Conservation (phyloP, 1,140 invertebrate species). For the Antheraea mylitta region DNA sequence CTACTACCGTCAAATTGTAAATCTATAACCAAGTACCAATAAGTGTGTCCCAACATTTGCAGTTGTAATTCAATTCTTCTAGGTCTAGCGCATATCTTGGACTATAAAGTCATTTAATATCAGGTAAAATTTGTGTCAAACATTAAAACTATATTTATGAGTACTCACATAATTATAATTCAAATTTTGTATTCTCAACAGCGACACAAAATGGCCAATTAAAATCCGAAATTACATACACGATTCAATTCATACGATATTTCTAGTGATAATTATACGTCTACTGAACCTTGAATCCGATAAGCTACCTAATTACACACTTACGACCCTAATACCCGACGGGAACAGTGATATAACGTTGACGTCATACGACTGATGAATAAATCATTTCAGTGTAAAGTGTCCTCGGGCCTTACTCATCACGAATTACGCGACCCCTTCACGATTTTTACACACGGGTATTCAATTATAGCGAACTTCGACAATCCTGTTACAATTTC, state of each 20-base stretch:
- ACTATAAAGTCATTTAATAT: too few relatives aligned
- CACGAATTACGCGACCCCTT: slow-evolving; percentile 17
- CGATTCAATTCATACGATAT: not conserved
- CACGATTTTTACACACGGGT: slow-evolving; percentile 5
- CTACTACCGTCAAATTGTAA: too few relatives aligned
- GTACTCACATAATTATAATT: too few relatives aligned
- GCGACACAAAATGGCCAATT: not conserved
- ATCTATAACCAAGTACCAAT: too few relatives aligned
- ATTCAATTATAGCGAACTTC: not conserved
- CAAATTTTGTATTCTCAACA: too few relatives aligned
- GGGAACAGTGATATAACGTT: not conserved
- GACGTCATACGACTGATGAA: slow-evolving; percentile 19
- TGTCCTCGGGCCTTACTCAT: slow-evolving; percentile 13
- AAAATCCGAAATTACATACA: not conserved
- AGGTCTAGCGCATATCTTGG: too few relatives aligned
- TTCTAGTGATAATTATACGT: not conserved
- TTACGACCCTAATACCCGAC: not conserved
- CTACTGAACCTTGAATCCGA: not conserved
- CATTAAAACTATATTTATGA: too few relatives aligned
- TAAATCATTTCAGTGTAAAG: slow-evolving; percentile 25
- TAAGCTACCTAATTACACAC: not conserved
- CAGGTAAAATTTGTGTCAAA: too few relatives aligned
- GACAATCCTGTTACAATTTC: not conserved
- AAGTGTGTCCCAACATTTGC: too few relatives aligned
- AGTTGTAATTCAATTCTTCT: too few relatives aligned